phyloP scores from a whole-genome alignment of 2,888 invertebrate genomes.

The Lingula anatina region DNA sequence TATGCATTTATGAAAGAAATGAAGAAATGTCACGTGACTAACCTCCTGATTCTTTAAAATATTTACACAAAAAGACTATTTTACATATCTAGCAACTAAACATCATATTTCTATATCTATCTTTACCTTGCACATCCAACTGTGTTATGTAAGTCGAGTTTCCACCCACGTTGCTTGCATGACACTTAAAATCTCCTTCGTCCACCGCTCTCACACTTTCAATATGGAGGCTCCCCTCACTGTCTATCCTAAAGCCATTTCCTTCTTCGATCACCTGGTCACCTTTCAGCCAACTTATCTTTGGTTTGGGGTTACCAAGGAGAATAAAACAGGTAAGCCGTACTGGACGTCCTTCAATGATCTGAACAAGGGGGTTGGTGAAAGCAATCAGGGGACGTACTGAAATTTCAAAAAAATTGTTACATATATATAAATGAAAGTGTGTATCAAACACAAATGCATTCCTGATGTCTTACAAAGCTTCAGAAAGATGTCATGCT shows the following conservation, averaged over 20 bases:
- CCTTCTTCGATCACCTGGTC: constrained; percentile 11
- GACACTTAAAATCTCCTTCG: constrained; percentile 51
- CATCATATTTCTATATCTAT: too few species aligned
- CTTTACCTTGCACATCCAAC: constrained; percentile 49
- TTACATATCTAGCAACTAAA: too few species aligned
- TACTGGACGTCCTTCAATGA: constrained; percentile 49
- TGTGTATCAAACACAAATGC: not conserved
- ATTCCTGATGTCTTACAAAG: too few species aligned
- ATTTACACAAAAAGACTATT: too few species aligned
- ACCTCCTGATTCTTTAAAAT: too few species aligned
- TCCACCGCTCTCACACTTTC: constrained; percentile 44
- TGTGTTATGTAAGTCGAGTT: constrained; percentile 55
- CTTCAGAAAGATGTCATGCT: too few species aligned
- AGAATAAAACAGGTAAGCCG: constrained; percentile 52
- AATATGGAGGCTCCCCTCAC: constrained; percentile 39
- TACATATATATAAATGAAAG: constrained; percentile 1
- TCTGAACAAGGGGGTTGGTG: constrained; percentile 49
- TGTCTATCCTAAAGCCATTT: constrained; percentile 5
- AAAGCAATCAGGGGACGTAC: constrained; percentile 54
- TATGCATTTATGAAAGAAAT: too few species aligned
- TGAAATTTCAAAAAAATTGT: constrained; percentile 23
- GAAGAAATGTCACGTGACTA: too few species aligned
- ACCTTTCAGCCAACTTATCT: constrained; percentile 50
- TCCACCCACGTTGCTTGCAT: constrained; percentile 63
- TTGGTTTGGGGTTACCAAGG: constrained; percentile 51